Evolutionary conservation across 2,888 invertebrate species (phyloP).

Genomic region (Eugnorisma glareosa): DNA sequence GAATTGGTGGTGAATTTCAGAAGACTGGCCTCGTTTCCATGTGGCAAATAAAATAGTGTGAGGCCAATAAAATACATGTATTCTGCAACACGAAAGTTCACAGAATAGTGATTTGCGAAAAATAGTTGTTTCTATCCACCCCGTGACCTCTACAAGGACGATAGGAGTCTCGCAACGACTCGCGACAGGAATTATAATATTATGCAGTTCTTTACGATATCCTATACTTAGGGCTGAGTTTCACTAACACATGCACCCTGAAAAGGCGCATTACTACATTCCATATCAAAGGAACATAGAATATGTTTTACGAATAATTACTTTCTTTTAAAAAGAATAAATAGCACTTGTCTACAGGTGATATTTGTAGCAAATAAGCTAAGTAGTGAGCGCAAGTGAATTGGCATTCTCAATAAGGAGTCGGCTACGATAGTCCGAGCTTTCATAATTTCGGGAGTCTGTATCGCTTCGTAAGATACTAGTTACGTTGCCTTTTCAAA

Average conservation of each 20-base stretch:
- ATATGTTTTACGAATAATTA: slow-evolving; percentile 39
- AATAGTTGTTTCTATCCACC: slow-evolving; percentile 50
- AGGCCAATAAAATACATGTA: slow-evolving; percentile 43
- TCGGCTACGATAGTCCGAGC: slow-evolving; percentile 24
- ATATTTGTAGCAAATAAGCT: slow-evolving; percentile 46
- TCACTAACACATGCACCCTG: slow-evolving; percentile 32
- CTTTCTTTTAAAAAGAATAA: slow-evolving; percentile 49
- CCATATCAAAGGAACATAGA: slow-evolving; percentile 51
- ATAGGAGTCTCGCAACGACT: slow-evolving; percentile 49
- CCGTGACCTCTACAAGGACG: slow-evolving; percentile 60
- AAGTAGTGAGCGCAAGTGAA: slow-evolving; percentile 39
- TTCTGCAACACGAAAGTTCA: slow-evolving; percentile 44
- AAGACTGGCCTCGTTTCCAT: slow-evolving; percentile 49
- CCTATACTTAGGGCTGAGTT: slow-evolving; percentile 43
- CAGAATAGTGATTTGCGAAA: slow-evolving; percentile 41
- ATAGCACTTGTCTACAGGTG: slow-evolving; percentile 45
- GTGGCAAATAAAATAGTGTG: slow-evolving; percentile 52
- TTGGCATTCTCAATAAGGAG: slow-evolving; percentile 40
- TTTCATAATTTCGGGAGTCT: slow-evolving; percentile 17
- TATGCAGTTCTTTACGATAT: slow-evolving; percentile 50
- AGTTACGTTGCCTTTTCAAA: slow-evolving; percentile 52
- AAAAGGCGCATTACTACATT: slow-evolving; percentile 45
- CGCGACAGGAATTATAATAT: slow-evolving; percentile 48
- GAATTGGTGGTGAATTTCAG: slow-evolving; percentile 42
- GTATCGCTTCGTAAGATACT: slow-evolving; percentile 35